Conservation (phyloP, 2,797 vertebrate species). For the Molossus molossus region DNA sequence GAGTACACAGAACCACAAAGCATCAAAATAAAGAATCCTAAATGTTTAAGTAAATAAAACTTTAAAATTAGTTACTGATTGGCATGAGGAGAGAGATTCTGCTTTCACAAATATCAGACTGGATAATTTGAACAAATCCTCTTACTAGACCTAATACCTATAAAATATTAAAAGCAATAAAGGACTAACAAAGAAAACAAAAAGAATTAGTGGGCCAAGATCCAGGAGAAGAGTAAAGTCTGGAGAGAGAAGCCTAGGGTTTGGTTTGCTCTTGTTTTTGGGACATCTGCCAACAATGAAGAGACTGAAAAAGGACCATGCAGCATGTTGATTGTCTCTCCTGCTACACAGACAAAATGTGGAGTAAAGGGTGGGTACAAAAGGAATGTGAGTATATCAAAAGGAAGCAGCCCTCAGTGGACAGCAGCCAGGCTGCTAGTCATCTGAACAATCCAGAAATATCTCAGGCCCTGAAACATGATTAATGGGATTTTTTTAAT, state of each 20-base stretch:
- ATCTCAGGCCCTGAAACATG: background rate
- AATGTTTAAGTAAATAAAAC: background rate
- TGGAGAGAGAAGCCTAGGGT: background rate
- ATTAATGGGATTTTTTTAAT: background rate
- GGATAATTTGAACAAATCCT: background rate
- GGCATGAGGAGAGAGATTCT: background rate
- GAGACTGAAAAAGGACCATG: background rate
- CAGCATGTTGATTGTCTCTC: background rate
- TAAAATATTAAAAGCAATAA: slow-evolving; percentile 2
- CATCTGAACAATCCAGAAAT: background rate
- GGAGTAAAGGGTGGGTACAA: background rate
- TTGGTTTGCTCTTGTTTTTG: background rate
- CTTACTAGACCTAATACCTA: background rate
- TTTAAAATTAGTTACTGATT: slow-evolving; percentile 26
- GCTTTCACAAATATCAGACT: background rate
- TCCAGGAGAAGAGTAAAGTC: background rate
- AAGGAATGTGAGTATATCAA: background rate
- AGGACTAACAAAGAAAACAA: background rate
- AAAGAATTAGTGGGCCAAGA: background rate
- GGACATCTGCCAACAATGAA: background rate
- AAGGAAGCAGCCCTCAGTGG: background rate
- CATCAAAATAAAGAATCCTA: background rate
- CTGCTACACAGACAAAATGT: background rate
- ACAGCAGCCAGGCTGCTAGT: background rate
- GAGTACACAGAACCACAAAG: background rate